Evolutionary conservation across 2,888 invertebrate genomes (phyloP).

Genomic region (Cheilosia grossa): DNA sequence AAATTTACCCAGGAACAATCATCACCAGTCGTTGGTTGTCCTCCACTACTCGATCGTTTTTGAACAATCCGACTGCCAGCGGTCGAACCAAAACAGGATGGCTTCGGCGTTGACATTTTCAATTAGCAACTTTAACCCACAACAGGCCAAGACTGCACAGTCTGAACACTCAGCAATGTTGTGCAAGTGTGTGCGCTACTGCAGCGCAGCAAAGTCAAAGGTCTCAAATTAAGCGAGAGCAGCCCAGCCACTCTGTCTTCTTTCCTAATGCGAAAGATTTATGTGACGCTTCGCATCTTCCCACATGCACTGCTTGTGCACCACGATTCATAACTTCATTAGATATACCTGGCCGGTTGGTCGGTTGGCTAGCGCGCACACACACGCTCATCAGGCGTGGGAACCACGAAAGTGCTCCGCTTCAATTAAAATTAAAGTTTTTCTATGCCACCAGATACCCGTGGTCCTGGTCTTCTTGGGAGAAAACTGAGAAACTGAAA

Average conservation of each 20-base stretch:
- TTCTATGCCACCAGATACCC: slow-evolving; percentile 40
- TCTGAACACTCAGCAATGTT: slow-evolving; percentile 45
- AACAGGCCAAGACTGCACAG: slow-evolving; percentile 13
- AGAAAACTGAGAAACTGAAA: slow-evolving; percentile 70
- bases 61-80: slow-evolving; percentile 21
- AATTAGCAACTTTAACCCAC: slow-evolving; percentile 56
- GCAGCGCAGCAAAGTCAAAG: slow-evolving; percentile 53
- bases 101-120: slow-evolving; percentile 46
- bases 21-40: background rate
- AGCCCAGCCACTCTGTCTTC: slow-evolving; percentile 32
- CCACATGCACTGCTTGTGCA: slow-evolving; percentile 53
- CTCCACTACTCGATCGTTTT: background rate
- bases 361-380: background rate
- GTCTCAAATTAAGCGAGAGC: slow-evolving; percentile 58
- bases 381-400: slow-evolving; percentile 60
- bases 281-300: slow-evolving; percentile 68
- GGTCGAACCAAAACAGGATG: background rate
- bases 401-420: slow-evolving; percentile 73
- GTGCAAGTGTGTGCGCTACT: slow-evolving; percentile 28
- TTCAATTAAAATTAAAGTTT: slow-evolving; percentile 75
- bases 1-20: slow-evolving; percentile 5
- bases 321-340: slow-evolving; percentile 74
- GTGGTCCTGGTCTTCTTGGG: slow-evolving; percentile 40
- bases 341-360: slow-evolving; percentile 18
- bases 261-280: slow-evolving; percentile 67